These are phyloP conservation scores for Discoglossus pictus DNA, from an alignment of 2,797 vertebrate species.

Conservation along the genomic window DNA sequence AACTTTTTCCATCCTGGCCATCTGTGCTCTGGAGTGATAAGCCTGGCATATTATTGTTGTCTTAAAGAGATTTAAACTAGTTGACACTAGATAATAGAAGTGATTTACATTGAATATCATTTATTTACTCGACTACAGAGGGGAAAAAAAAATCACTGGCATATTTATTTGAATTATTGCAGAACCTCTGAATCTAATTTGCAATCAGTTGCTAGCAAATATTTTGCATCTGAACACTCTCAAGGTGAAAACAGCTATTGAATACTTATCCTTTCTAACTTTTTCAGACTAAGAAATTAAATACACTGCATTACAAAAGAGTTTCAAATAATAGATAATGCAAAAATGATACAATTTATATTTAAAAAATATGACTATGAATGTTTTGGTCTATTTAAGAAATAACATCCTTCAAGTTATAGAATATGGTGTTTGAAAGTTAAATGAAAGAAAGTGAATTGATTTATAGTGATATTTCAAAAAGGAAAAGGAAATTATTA, in stretches of 20 bases:
- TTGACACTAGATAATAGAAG: conserved; percentile 50
- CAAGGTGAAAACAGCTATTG: conserved; percentile 26
- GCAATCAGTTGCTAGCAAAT: conserved; percentile 17
- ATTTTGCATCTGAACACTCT: conserved; percentile 35
- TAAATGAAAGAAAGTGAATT: too few species aligned
- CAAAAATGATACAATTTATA: too few species aligned
- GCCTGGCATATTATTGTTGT: conserved; percentile 28
- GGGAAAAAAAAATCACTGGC: neutral
- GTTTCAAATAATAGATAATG: conserved; percentile 15
- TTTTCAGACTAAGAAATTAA: conserved; percentile 22
- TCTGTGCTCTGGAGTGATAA: conserved; percentile 36
- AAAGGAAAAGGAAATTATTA: too few species aligned
- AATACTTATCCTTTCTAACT: conserved; percentile 14
- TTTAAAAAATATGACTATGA: too few species aligned
- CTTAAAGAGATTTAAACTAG: conserved; percentile 44
- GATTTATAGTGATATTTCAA: too few species aligned
- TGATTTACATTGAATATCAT: conserved; percentile 42
- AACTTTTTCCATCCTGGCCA: conserved; percentile 3
- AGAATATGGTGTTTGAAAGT: too few species aligned
- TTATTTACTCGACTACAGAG: conserved; percentile 35
- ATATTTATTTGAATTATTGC: conserved; percentile 44
- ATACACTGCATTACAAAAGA: neutral
- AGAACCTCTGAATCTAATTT: conserved; percentile 38
- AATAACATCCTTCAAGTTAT: too few species aligned
- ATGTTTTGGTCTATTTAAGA: too few species aligned